A percentile compares a stretch with the other conserved stretches of the same genome.
Evolutionary conservation across 2,888 invertebrate genomes (phyloP).

Genomic region (Vandiemenella viatica): DNA sequence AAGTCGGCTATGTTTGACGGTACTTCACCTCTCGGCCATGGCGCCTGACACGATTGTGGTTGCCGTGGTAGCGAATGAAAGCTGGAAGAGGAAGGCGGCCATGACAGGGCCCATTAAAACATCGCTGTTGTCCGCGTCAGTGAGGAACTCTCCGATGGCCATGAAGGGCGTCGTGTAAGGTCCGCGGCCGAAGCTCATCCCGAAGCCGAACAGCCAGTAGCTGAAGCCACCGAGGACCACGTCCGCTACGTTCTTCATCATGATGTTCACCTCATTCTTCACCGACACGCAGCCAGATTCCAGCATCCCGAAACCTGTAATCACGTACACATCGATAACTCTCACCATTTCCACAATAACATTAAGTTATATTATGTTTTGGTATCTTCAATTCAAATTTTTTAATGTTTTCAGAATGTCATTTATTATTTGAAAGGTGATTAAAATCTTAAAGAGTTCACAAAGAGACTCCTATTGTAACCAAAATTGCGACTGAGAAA

Average conservation of each 20-base stretch:
- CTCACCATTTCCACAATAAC: too few species aligned
- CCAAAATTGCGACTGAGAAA: too few species aligned
- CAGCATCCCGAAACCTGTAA: conserved; percentile 76
- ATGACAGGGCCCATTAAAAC: conserved; percentile 70
- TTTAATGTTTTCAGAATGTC: too few species aligned
- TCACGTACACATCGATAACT: too few species aligned
- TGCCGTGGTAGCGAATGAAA: conserved; percentile 79
- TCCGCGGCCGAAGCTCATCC: conserved; percentile 71
- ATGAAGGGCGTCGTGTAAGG: conserved; percentile 32
- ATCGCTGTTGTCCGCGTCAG: conserved; percentile 60
- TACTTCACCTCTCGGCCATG: conserved; percentile 75
- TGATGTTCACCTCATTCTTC: conserved; percentile 91
- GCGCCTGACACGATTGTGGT: conserved; percentile 88
- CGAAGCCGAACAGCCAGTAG: conserved; percentile 91
- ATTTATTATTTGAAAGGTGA: too few species aligned
- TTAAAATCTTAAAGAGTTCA: too few species aligned
- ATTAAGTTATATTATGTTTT: too few species aligned
- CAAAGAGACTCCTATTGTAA: too few species aligned
- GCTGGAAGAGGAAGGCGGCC: conserved; percentile 78
- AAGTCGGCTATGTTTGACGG: background rate
- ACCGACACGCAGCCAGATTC: conserved; percentile 86
- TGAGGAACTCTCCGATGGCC: conserved; percentile 67
- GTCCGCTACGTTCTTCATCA: conserved; percentile 93
- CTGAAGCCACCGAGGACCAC: conserved; percentile 83
- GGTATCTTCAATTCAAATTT: too few species aligned